Conservation (phyloP, 2,113 vertebrate species). For the Elgaria multicarinata region DNA sequence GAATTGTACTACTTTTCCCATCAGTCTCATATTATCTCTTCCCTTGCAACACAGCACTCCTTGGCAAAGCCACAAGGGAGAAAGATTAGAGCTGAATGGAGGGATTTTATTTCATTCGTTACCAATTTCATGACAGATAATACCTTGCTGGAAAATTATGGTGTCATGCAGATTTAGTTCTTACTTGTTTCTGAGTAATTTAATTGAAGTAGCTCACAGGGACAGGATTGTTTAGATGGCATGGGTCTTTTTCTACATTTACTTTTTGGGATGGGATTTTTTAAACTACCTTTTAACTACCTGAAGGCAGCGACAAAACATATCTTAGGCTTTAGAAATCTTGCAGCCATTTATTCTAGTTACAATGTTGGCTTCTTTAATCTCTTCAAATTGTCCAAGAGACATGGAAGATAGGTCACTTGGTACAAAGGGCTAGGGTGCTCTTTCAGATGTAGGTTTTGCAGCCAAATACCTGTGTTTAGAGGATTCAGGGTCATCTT, state of each 20-base stretch:
- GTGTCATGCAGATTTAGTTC: conserved; percentile 70
- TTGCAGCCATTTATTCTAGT: not conserved
- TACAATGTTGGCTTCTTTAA: not conserved
- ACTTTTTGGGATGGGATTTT: conserved; percentile 23
- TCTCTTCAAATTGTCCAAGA: not conserved
- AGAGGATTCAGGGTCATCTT: not conserved
- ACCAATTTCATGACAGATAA: conserved; percentile 76
- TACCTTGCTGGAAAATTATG: conserved; percentile 73
- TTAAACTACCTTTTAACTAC: conserved; percentile 40
- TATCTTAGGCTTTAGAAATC: not conserved
- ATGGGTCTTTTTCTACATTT: not conserved
- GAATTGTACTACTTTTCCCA: conserved; percentile 74
- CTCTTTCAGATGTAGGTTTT: not conserved
- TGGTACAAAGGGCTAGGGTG: not conserved
- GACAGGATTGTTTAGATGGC: conserved; percentile 24
- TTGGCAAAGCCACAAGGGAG: conserved; percentile 68
- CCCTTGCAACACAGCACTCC: conserved; percentile 69
- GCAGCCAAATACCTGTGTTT: not conserved
- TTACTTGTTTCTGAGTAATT: conserved; percentile 58
- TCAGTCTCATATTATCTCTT: conserved; percentile 75
- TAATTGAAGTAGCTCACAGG: conserved; percentile 61
- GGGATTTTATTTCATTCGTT: conserved; percentile 79
- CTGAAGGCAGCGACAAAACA: conserved; percentile 25
- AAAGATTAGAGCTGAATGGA: conserved; percentile 72
- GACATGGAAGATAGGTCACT: not conserved